These are phyloP conservation scores for Argopecten irradians DNA, from an alignment of 1,140 invertebrate species.

Conservation along the genomic window DNA sequence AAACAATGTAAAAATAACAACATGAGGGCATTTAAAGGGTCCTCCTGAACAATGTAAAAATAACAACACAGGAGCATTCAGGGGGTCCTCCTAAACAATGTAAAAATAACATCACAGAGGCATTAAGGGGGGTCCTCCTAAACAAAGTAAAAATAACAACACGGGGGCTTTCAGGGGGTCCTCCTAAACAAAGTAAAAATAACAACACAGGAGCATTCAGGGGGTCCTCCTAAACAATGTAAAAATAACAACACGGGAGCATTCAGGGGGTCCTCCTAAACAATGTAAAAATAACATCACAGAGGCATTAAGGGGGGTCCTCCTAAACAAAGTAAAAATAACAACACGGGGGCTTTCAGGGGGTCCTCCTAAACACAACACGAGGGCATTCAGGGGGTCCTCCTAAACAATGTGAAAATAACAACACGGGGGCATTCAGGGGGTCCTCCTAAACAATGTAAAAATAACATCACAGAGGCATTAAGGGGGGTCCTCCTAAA, in stretches of 20 bases:
- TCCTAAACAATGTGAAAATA: conserved; percentile 45
- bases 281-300: not conserved
- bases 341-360: conserved; percentile 82
- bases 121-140: not conserved
- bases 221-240: not conserved
- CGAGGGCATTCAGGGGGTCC: conserved; percentile 78
- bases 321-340: not conserved
- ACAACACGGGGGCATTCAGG: not conserved
- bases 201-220: too few species aligned
- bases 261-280: conserved; percentile 62
- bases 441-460: not conserved
- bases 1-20: not conserved
- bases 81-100: conserved; percentile 56
- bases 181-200: too few species aligned
- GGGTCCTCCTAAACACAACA: conserved; percentile 91
- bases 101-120: not conserved
- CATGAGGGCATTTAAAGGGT: conserved; percentile 78
- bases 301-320: not conserved
- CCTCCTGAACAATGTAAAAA: conserved; percentile 92
- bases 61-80: conserved; percentile 83
- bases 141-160: not conserved
- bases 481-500: not conserved
- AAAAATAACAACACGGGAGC: conserved; percentile 84
- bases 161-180: not conserved
- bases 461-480: not conserved